A percentile compares a stretch with the other conserved stretches of the same genome.
Conservation (phyloP, 1,140 invertebrate genomes). For the Orchesella cincta region DNA sequence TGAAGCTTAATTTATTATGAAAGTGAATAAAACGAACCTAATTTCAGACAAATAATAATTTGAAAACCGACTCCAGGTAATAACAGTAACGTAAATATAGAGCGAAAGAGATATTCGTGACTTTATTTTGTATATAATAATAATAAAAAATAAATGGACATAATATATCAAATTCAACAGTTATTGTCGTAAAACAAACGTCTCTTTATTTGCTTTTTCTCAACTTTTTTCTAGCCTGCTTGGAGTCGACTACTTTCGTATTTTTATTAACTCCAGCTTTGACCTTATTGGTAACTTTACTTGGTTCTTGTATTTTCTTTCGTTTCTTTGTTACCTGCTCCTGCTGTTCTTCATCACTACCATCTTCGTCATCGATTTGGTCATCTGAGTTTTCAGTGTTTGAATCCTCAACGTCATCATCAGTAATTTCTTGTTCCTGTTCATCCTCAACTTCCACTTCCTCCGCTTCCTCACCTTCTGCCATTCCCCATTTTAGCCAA, state of each 20-base stretch:
- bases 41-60: too few species aligned
- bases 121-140: too few species aligned
- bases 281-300: neutral
- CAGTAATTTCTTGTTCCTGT: neutral
- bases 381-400: neutral
- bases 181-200: too few species aligned
- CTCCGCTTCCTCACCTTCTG: neutral
- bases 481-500: constrained; percentile 13
- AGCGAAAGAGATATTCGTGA: too few species aligned
- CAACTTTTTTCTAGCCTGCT: neutral
- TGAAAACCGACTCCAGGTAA: too few species aligned
- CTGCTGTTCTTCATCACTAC: neutral
- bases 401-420: constrained; percentile 6
- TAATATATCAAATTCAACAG: too few species aligned
- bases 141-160: too few species aligned
- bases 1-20: too few species aligned
- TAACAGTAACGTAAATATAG: too few species aligned
- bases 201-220: neutral
- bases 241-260: neutral
- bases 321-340: neutral
- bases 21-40: too few species aligned
- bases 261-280: neutral
- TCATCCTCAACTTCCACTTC: neutral
- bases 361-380: neutral
- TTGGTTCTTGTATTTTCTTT: too few species aligned